Percentiles rank a stretch among this genome's conserved stretches.
Conservation (phyloP, 2,113 vertebrate species). For the Isurus oxyrinchus region DNA sequence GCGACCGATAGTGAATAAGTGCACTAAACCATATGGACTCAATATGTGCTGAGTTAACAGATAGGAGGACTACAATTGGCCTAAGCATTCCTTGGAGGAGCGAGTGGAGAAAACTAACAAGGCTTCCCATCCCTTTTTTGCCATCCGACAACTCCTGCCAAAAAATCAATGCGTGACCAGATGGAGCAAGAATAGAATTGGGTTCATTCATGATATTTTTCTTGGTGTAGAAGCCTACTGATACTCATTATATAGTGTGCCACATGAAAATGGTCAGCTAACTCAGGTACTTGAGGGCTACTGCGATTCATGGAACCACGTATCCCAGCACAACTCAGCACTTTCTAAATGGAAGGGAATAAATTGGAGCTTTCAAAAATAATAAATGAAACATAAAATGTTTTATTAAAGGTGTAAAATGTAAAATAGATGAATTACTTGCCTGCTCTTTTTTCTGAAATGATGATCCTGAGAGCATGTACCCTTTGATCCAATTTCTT, state of each 20-base stretch:
- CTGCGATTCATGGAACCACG: background rate
- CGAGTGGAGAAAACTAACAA: background rate
- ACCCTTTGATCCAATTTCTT: background rate
- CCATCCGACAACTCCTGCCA: background rate
- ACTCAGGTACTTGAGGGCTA: background rate
- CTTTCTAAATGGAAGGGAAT: background rate
- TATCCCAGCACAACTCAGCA: background rate
- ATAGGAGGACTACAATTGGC: background rate
- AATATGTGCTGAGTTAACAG: background rate
- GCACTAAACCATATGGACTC: background rate
- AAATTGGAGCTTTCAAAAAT: background rate
- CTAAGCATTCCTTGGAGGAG: background rate
- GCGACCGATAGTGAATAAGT: background rate
- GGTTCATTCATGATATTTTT: background rate
- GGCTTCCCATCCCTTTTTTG: background rate
- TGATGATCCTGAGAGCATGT: background rate
- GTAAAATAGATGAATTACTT: background rate
- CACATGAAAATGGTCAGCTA: background rate
- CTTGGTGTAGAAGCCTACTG: background rate
- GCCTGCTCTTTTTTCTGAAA: background rate
- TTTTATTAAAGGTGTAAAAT: background rate
- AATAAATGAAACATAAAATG: slow-evolving; percentile 6
- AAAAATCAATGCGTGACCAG: background rate
- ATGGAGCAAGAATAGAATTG: background rate
- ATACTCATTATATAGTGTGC: background rate